Evolutionary conservation across 1,140 invertebrate species (phyloP).

Genomic region (Portunus trituberculatus): DNA sequence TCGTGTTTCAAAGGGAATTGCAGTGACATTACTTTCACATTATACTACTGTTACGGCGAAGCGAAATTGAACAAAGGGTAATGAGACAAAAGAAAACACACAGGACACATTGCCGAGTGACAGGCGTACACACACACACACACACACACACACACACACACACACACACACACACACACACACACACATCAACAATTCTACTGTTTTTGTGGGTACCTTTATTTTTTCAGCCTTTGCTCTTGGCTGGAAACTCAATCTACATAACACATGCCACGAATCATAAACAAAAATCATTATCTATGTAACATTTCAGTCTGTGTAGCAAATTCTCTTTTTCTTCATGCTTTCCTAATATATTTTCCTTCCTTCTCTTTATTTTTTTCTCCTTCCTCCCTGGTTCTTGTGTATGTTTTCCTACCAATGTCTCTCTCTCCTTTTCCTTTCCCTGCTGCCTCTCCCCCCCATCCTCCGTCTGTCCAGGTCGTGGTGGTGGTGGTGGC

Average conservation of each 20-base stretch:
- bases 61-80: too few relatives aligned
- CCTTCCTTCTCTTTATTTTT: too few relatives aligned
- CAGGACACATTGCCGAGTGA: too few relatives aligned
- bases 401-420: too few relatives aligned
- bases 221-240: too few relatives aligned
- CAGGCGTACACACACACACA: background rate
- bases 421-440: background rate
- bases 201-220: background rate
- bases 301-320: background rate
- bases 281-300: background rate
- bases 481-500: too few relatives aligned
- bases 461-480: background rate
- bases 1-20: too few relatives aligned
- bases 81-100: too few relatives aligned
- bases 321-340: background rate
- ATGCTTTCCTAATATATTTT: background rate
- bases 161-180: slow-evolving; percentile 15
- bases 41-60: too few relatives aligned
- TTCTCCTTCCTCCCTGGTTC: background rate
- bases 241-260: too few relatives aligned
- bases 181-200: background rate
- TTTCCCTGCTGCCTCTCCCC: background rate
- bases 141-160: slow-evolving; percentile 11
- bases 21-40: too few relatives aligned
- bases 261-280: background rate